These are phyloP conservation scores for Psettodes erumei DNA, from an alignment of 2,113 vertebrate species.

Conservation along the genomic window DNA sequence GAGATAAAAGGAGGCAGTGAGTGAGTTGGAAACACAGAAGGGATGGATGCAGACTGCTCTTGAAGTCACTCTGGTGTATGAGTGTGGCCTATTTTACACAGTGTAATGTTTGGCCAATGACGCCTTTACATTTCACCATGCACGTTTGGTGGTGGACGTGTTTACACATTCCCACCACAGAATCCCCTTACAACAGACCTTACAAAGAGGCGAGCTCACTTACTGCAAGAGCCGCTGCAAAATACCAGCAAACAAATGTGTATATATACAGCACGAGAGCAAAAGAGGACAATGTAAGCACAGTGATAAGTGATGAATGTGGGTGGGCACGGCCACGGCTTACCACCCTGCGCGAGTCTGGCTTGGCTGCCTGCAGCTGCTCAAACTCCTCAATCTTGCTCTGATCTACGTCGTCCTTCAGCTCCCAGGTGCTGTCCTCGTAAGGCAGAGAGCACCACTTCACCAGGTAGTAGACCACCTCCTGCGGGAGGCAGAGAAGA, in stretches of 20 bases:
- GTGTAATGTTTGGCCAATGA: conserved; percentile 8
- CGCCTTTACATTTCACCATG: not conserved
- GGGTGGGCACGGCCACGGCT: conserved; percentile 56
- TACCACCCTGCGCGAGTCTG: conserved; percentile 92
- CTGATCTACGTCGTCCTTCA: conserved; percentile 98
- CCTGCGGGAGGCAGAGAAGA: conserved; percentile 80
- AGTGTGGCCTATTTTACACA: not conserved
- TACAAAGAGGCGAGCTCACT: not conserved
- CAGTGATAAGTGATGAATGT: not conserved
- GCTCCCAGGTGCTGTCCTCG: conserved; percentile 99
- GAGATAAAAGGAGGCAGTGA: not conserved
- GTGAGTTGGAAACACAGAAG: not conserved
- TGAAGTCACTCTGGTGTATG: not conserved
- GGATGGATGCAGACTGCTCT: not conserved
- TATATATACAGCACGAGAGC: not conserved
- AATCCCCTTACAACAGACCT: not conserved
- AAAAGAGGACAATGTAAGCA: not conserved
- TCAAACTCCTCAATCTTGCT: conserved; percentile 99
- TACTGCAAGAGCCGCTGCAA: conserved; percentile 9
- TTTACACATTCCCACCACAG: not conserved
- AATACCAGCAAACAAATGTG: not conserved
- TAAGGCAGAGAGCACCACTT: conserved; percentile 99
- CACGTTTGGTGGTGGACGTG: not conserved
- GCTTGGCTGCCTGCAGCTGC: conserved; percentile 92
- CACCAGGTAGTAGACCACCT: conserved; percentile 98